Evolutionary conservation across 2,113 vertebrate species (phyloP), one percentile per base, ranked within the genome.

Genomic region (Lanius collurio): DNA sequence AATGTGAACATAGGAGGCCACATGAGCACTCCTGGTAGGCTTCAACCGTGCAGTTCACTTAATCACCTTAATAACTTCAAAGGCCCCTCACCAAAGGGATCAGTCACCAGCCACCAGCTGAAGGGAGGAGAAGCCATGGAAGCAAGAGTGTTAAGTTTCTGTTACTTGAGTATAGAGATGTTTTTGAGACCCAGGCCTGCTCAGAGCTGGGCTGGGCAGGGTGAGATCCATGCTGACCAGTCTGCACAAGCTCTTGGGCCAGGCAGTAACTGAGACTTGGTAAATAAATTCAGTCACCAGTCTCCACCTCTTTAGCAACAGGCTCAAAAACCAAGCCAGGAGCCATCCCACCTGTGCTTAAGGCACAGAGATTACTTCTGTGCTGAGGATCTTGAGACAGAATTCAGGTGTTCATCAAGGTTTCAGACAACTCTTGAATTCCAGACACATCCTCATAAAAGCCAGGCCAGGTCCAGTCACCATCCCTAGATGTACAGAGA

Each of bases 1-100:
- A 49, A 0, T 39, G 20, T n/a, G 59, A 74, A 21, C 65, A 52
- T 0, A n/a, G 44, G n/a, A 27, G 22, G 57, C n/a, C 49, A 30
- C 4, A 30, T 10, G 39, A 87, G 42, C 30, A 6, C 27, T 55
- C 42, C 52, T 63, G 44, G 27, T n/a, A 60, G 42, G 52, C 33
- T 46, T 78, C 39, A 55, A 55, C 21, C 5, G 5, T 26, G 8
- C 24, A 26, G 46, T 59, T 90, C 55, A 81, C 15, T 55, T 59
- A 39, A 44, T 31, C 56, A 73, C n/a, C 37, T 80, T 41, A 64
- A 31, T 13, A 46, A 74, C 47, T 59, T 63, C 44, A 22, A 78
- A 74, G 50, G 28, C 9, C 46, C 8, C 18, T 90, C 50, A 24
- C 49, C 57, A 23, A 77, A 59, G 26, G 21, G 13, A 73, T 57